Evolutionary conservation across 1,140 invertebrate species (phyloP).

Genomic region (Gryon sp.): DNA sequence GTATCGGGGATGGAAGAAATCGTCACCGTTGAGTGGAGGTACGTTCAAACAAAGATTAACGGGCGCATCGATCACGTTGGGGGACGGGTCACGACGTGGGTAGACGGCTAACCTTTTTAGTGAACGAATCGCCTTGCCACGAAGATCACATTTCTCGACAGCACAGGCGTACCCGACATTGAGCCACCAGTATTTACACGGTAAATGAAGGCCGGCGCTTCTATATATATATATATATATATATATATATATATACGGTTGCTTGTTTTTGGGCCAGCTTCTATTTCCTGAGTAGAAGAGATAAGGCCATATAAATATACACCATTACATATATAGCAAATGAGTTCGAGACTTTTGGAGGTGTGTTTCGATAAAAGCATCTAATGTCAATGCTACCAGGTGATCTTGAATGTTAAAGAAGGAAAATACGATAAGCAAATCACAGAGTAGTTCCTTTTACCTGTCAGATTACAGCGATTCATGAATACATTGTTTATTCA

Average conservation of each 20-base stretch:
- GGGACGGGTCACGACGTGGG: constrained; percentile 55
- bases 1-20: constrained; percentile 55
- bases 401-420: constrained; percentile 15
- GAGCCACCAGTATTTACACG: constrained; percentile 55
- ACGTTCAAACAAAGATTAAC: constrained; percentile 63
- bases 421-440: constrained; percentile 33
- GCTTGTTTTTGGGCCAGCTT: constrained; percentile 58
- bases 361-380: constrained; percentile 31
- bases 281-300: constrained; percentile 52
- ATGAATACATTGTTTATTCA: constrained; percentile 9
- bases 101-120: constrained; percentile 60
- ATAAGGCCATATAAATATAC: constrained; percentile 52
- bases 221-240: too few species aligned
- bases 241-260: too few species aligned
- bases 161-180: constrained; percentile 55
- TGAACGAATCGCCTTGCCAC: constrained; percentile 59
- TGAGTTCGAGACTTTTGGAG: constrained; percentile 7
- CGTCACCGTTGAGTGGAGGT: constrained; percentile 44
- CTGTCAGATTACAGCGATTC: constrained; percentile 12
- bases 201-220: constrained; percentile 52
- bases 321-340: constrained; percentile 28
- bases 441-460: not conserved
- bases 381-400: constrained; percentile 23
- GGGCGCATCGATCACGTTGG: constrained; percentile 57
- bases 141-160: constrained; percentile 61